phyloP scores from a whole-genome alignment of 2,113 vertebrate genomes.

The Trichomycterus rosablanca region DNA sequence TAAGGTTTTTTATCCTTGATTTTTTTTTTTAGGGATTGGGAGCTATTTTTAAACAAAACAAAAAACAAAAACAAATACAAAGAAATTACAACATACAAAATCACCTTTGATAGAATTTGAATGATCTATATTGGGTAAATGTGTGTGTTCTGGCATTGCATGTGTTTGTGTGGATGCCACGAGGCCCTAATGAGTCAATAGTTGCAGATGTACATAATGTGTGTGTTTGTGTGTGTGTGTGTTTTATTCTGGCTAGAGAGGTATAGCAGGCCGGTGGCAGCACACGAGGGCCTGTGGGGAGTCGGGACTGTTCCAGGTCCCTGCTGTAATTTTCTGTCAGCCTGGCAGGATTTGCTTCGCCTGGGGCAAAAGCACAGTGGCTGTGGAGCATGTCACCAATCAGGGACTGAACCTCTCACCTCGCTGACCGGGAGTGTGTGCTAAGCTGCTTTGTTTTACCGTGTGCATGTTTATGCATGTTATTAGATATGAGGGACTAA shows the following conservation, averaged over 20 bases:
- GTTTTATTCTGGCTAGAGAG: slow-evolving; percentile 28
- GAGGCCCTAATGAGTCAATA: slow-evolving; percentile 13
- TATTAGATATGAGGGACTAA: slow-evolving; percentile 9
- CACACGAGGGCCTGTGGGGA: slow-evolving; percentile 43
- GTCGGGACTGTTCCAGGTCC: slow-evolving; percentile 53
- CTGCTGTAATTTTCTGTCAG: slow-evolving; percentile 68
- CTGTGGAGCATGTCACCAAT: slow-evolving; percentile 47
- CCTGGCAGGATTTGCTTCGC: slow-evolving; percentile 58
- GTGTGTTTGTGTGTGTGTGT: slow-evolving; percentile 22
- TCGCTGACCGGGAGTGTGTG: slow-evolving; percentile 50
- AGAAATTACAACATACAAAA: too few species aligned
- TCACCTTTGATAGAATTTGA: too few species aligned
- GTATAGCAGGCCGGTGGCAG: slow-evolving; percentile 23
- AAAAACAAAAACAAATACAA: too few species aligned
- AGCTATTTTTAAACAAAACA: too few species aligned
- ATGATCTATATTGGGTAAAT: too few species aligned
- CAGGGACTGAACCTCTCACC: slow-evolving; percentile 60
- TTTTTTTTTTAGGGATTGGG: too few species aligned
- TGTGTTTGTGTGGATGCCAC: too few species aligned
- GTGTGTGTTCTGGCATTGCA: too few species aligned
- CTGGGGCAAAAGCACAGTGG: slow-evolving; percentile 50
- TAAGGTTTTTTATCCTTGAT: too few species aligned
- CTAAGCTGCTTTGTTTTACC: slow-evolving; percentile 55
- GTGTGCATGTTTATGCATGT: slow-evolving; percentile 24
- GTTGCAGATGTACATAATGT: slow-evolving; percentile 6